Evolutionary conservation across 1,140 invertebrate genomes (phyloP).

Genomic region (Maconellicoccus hirsutus): DNA sequence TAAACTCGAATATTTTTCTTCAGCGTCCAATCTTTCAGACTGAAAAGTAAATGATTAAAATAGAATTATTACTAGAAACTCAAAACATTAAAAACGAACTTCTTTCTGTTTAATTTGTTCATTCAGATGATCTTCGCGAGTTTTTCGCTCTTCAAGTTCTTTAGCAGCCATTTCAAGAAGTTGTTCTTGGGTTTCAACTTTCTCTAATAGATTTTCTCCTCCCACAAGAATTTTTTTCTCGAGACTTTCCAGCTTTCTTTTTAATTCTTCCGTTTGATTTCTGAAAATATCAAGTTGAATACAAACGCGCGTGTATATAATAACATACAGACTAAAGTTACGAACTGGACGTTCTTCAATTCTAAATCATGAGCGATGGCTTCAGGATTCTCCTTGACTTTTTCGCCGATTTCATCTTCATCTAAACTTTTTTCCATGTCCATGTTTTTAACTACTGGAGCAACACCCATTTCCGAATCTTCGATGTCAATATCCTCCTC

Average conservation of each 20-base stretch:
- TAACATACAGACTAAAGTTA: neutral
- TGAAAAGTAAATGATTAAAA: conserved; percentile 33
- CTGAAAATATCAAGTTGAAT: conserved; percentile 32
- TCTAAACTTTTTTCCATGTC: conserved; percentile 23
- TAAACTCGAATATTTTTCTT: conserved; percentile 87
- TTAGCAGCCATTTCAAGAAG: conserved; percentile 80
- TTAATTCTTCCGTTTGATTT: conserved; percentile 47
- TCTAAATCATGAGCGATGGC: conserved; percentile 20
- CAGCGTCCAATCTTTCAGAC: conserved; percentile 85
- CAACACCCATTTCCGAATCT: conserved; percentile 38
- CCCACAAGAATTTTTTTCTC: conserved; percentile 95
- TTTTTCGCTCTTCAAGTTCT: conserved; percentile 73
- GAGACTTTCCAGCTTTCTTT: conserved; percentile 75
- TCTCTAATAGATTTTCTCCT: conserved; percentile 95
- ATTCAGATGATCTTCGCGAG: conserved; percentile 70
- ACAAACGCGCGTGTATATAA: neutral
- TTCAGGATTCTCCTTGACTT: conserved; percentile 25
- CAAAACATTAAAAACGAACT: conserved; percentile 32
- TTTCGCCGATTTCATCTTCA: conserved; percentile 25
- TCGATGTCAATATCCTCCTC: conserved; percentile 48
- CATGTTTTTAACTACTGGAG: conserved; percentile 35
- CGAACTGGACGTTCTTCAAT: conserved; percentile 22
- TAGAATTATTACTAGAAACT: neutral
- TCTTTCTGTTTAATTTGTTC: conserved; percentile 73
- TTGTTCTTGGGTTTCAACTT: conserved; percentile 86